Conservation (phyloP, 2,113 vertebrate genomes). For the Cairina moschata region DNA sequence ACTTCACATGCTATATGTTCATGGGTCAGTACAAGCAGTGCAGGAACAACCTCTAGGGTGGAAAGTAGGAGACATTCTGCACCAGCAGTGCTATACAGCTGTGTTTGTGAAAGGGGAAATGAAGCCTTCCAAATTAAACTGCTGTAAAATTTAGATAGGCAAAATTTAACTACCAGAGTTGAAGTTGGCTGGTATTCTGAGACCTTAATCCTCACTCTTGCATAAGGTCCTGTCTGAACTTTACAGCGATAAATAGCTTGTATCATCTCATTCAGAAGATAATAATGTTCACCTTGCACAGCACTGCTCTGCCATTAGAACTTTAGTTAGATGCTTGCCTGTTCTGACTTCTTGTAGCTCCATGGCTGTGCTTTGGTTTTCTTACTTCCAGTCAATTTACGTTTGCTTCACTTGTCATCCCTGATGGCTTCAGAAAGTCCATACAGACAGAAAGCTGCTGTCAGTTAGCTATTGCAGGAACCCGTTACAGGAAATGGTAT, state of each 20-base stretch:
- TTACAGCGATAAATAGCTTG: neutral
- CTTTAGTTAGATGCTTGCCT: neutral
- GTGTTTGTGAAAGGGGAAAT: slow-evolving; percentile 44
- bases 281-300: neutral
- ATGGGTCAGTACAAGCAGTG: neutral
- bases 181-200: slow-evolving; percentile 39
- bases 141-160: slow-evolving; percentile 61
- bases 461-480: neutral
- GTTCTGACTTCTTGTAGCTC: neutral
- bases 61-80: neutral
- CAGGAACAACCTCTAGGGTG: neutral
- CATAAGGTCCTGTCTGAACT: neutral
- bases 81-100: slow-evolving; percentile 13
- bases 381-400: neutral
- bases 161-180: slow-evolving; percentile 34
- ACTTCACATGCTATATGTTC: neutral
- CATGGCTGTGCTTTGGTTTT: neutral
- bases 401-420: neutral
- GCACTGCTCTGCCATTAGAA: neutral
- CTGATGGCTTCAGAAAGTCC: neutral
- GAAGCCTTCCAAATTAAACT: slow-evolving; percentile 62
- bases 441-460: neutral
- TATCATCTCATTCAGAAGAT: slow-evolving; percentile 1
- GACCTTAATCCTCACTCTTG: slow-evolving; percentile 20
- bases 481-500: neutral